A percentile compares a stretch with the other conserved stretches of the same genome.
Evolutionary conservation across 2,888 invertebrate genomes (phyloP).

Genomic region (Zhengitettix transpicula): DNA sequence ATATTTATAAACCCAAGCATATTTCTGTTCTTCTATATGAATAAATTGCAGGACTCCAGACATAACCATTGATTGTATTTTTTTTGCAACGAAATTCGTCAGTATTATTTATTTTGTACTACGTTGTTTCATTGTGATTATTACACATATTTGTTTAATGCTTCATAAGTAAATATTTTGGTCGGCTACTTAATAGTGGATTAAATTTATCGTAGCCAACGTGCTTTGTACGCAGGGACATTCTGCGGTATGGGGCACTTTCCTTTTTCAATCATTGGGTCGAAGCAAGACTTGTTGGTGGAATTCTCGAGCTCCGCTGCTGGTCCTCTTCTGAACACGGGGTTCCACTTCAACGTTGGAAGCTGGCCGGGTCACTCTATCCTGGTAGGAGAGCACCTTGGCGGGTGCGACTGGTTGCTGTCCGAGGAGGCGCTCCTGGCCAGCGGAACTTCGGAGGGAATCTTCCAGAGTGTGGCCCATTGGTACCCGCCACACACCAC

Average conservation of each 20-base stretch:
- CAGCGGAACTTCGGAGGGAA: constrained; percentile 69
- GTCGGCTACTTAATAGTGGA: no score
- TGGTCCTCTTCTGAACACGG: constrained; percentile 77
- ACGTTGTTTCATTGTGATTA: no score
- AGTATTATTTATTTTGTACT: no score
- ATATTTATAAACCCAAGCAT: no score
- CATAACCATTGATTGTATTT: no score
- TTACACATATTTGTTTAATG: no score
- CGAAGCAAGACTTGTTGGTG: constrained; percentile 73
- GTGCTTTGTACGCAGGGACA: constrained; percentile 1
- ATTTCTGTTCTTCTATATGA: no score
- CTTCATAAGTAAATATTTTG: no score
- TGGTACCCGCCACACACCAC: constrained; percentile 91
- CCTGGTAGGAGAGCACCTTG: constrained; percentile 70
- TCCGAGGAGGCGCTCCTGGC: constrained; percentile 64
- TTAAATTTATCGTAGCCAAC: no score
- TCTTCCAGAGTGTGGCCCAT: constrained; percentile 79
- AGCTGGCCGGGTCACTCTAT: constrained; percentile 89
- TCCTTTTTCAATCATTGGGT: constrained; percentile 85
- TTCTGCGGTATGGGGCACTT: constrained; percentile 64
- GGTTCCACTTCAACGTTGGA: constrained; percentile 88
- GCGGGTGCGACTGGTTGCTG: constrained; percentile 76
- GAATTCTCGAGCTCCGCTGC: constrained; percentile 81
- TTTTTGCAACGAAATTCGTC: no score
- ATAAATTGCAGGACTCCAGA: no score